Base-by-base conservation (phyloP, 2,888 invertebrate genomes). In the Scrobipalpa atriplicella region DNA sequence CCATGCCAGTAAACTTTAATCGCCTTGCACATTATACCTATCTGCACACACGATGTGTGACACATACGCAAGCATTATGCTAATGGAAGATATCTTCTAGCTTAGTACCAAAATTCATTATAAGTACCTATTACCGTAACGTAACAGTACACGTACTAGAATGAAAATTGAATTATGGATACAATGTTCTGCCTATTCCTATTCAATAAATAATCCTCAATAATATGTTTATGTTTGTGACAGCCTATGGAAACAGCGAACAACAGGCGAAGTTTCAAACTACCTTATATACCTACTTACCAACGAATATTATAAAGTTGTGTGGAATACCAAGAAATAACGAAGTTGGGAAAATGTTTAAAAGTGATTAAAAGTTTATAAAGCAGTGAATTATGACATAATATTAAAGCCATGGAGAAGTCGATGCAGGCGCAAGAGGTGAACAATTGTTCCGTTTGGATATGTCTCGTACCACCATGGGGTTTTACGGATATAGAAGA, bases 391-490 rank as follows among this genome's bases (percentile, higher is more conserved):
- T 56, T 7, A 29, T 29, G 56, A 56, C 19, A 56, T 10, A 29
- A 56, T 56, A 29, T 56, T 29, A 56, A 56, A 73, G 75, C 73
- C 69, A 89, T 89, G 89, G 89, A 88, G 78, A 88, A 87, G 76
- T 76, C 80, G 64, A 78, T 79, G 72, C 80, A 82, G 69, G 75
- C 72, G 64, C 80, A 78, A 75, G 73, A 75, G 64, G 75, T 80
- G 66, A 81, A 81, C 62, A 82, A 82, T 72, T 80, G 76, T 73
- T 72, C 78, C 62, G 79, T 78, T 70, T 80, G 81, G 78, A 76
- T 77, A 69, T 87, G 82, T 75, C 75, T 86, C 66, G 78, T 84
- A 62, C 88, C 90, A 62, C 87, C 89, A 78, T 91, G 90, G 89
- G 85, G 86, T 18, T 90, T 90, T 74, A 72, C 77, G 66, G 85